Evolutionary conservation across 2,797 vertebrate genomes (phyloP).

Genomic region (Crocodylus rhombifer): DNA sequence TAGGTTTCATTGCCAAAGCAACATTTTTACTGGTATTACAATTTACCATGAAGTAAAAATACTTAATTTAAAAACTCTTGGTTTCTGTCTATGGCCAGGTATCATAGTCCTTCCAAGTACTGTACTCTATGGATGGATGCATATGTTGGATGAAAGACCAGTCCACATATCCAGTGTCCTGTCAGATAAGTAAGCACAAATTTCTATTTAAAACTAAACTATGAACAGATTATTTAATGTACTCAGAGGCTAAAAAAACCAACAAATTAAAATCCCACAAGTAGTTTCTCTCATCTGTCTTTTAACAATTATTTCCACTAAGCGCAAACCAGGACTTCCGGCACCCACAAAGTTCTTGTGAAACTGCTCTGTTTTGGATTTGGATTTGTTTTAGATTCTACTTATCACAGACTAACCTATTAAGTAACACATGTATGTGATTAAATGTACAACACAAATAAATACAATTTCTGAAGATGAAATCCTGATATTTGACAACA

Average conservation of each 20-base stretch:
- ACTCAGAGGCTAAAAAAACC: background rate
- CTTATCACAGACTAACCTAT: no score
- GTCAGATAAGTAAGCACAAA: background rate
- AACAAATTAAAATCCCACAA: background rate
- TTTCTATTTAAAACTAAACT: background rate
- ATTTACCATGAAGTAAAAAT: background rate
- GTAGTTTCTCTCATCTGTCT: background rate
- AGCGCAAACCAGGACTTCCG: background rate
- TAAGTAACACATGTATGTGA: no score
- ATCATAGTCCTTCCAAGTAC: background rate
- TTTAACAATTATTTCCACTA: background rate
- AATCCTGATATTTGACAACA: background rate
- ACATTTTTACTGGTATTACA: background rate
- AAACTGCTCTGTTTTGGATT: no score
- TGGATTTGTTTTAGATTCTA: no score
- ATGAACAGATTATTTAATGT: background rate
- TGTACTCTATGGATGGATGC: background rate
- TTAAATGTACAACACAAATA: no score
- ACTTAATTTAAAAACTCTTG: background rate
- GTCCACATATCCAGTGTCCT: background rate
- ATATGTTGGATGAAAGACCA: conserved; percentile 7
- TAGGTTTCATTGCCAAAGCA: background rate
- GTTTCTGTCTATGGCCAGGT: background rate
- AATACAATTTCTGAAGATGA: no score
- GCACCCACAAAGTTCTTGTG: no score